phyloP scores from a whole-genome alignment of 2,113 vertebrate species.

The Indicator maculatus region DNA sequence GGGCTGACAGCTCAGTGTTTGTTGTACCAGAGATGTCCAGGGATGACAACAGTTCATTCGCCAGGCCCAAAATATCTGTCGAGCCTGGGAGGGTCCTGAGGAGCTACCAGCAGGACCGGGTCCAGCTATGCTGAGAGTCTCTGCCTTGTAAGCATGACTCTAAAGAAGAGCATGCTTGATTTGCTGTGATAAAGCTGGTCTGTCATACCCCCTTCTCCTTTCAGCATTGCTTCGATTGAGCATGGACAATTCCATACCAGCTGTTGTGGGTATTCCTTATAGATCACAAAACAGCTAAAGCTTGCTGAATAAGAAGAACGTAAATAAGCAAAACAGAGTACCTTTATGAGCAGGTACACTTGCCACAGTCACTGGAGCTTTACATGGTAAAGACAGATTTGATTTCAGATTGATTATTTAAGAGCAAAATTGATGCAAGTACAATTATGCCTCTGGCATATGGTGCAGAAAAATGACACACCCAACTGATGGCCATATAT shows the following conservation, averaged over 20 bases:
- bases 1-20: neutral
- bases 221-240: neutral
- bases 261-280: neutral
- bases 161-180: neutral
- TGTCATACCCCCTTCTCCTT: neutral
- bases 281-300: neutral
- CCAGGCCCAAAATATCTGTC: neutral
- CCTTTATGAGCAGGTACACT: neutral
- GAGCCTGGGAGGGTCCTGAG: neutral
- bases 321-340: neutral
- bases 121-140: neutral
- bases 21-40: rapidly evolving
- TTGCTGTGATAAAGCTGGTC: neutral
- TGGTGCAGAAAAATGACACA: neutral
- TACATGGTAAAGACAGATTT: neutral
- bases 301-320: neutral
- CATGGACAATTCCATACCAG: neutral
- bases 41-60: neutral
- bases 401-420: neutral
- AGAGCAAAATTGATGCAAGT: neutral
- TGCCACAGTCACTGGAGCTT: neutral
- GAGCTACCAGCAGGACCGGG: neutral
- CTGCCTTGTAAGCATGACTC: neutral
- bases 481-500: rapidly evolving
- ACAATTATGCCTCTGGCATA: neutral